Evolutionary conservation across 2,113 vertebrate species (phyloP).

Genomic region (Nothocercus nigrocapillus): DNA sequence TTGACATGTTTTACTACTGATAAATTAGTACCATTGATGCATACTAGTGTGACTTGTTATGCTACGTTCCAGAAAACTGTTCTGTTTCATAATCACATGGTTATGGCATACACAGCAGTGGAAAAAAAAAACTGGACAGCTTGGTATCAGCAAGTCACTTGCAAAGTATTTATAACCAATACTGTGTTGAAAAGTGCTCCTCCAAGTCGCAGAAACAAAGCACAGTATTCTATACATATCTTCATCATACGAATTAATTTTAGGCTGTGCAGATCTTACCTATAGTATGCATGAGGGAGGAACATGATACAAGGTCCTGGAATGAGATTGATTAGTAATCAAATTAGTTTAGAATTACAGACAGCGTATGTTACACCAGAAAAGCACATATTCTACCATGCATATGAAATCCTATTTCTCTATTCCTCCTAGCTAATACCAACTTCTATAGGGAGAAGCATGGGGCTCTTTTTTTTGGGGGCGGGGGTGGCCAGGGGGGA

Average conservation of each 20-base stretch:
- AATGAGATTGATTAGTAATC: background rate
- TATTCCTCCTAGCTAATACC: background rate
- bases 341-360: background rate
- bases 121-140: background rate
- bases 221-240: background rate
- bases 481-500: too few species aligned
- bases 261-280: background rate
- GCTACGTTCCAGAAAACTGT: background rate
- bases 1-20: background rate
- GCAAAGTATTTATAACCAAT: background rate
- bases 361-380: rapidly evolving
- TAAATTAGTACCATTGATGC: background rate
- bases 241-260: background rate
- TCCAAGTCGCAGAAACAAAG: background rate
- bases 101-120: background rate
- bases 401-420: background rate
- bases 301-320: background rate
- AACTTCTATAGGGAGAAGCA: rapidly evolving
- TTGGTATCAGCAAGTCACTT: background rate
- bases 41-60: background rate
- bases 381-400: background rate
- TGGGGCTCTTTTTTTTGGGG: rapidly evolving
- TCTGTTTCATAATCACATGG: background rate
- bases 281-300: rapidly evolving
- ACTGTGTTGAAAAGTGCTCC: background rate